A percentile compares a stretch with the other conserved stretches of the same genome.
phyloP scores from a whole-genome alignment of 2,797 vertebrate genomes.

The Morus bassanus region DNA sequence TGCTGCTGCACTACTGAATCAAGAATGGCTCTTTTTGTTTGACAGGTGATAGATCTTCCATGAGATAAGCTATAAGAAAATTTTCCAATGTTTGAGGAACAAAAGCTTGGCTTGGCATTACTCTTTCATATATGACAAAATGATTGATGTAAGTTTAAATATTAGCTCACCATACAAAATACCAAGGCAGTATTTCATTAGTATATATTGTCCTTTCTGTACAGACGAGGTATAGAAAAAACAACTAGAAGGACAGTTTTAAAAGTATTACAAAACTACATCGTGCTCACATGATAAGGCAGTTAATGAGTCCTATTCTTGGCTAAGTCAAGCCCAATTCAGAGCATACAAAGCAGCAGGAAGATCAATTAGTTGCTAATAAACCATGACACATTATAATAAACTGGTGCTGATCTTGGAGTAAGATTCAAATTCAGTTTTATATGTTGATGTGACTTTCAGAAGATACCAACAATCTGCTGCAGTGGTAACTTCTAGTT shows the following conservation, averaged over 20 bases:
- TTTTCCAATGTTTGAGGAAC: neutral
- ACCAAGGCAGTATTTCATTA: neutral
- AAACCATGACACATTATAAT: neutral
- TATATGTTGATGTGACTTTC: neutral
- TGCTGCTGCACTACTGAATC: neutral
- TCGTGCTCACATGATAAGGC: neutral
- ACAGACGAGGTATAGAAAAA: neutral
- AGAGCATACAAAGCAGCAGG: neutral
- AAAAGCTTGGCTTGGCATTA: neutral
- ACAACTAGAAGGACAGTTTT: neutral
- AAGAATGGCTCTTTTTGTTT: neutral
- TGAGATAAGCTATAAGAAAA: neutral
- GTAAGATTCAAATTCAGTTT: neutral
- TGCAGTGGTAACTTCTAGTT: neutral
- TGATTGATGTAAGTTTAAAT: neutral
- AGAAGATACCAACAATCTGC: neutral
- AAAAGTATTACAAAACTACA: neutral
- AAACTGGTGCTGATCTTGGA: neutral
- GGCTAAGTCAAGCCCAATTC: neutral
- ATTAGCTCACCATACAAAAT: neutral
- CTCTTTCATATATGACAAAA: neutral
- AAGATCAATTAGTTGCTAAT: neutral
- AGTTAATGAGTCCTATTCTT: neutral
- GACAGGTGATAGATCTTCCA: neutral
- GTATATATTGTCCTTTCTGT: neutral